phyloP scores from a whole-genome alignment of 2,888 invertebrate species.

The Deroplatys truncata region DNA sequence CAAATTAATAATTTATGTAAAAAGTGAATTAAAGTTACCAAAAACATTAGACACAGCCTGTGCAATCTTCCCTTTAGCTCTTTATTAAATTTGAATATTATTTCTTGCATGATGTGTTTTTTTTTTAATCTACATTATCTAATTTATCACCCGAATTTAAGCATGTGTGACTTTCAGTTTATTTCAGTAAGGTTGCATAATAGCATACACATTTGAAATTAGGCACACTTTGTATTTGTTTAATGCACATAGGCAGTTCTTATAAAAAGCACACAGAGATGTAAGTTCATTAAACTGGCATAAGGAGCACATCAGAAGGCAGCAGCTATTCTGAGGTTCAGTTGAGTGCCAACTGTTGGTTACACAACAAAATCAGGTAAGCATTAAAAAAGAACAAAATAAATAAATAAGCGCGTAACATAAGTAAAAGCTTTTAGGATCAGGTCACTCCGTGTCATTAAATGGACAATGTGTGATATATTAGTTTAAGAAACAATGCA shows the following conservation, averaged over 20 bases:
- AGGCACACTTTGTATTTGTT: not conserved
- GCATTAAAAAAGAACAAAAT: not conserved
- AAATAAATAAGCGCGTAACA: not conserved
- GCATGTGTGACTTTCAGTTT: not conserved
- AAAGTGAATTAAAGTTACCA: no score
- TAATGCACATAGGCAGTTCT: not conserved
- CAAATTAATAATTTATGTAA: no score
- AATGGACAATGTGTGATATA: not conserved
- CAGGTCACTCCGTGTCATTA: not conserved
- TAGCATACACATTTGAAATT: not conserved
- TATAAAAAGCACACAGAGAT: not conserved
- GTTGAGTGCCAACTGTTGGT: no score
- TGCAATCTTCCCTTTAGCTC: no score
- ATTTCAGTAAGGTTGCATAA: not conserved
- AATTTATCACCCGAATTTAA: not conserved
- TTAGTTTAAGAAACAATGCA: not conserved
- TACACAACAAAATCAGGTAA: not conserved
- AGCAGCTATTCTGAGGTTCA: no score
- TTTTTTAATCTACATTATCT: not conserved
- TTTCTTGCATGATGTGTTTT: not conserved
- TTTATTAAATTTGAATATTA: not conserved
- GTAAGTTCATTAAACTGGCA: not conserved
- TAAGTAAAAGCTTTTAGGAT: not conserved
- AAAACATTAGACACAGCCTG: no score
- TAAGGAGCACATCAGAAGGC: no score